Conservation (phyloP, 2,797 vertebrate genomes). For the Sebastiscus tertius region DNA sequence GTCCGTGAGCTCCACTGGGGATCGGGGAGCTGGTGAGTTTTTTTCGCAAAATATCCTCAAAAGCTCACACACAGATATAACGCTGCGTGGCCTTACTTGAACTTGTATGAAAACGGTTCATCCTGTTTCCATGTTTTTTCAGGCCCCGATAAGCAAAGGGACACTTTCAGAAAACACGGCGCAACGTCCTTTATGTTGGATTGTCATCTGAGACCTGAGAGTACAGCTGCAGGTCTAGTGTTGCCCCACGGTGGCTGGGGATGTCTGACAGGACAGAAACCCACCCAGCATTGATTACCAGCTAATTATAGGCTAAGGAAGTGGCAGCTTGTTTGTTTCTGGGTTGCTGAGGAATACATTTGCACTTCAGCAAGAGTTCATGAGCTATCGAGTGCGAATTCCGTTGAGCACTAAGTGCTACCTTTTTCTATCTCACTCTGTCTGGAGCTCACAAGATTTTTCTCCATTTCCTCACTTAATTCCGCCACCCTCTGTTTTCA, state of each 20-base stretch:
- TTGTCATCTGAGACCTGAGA: conserved; percentile 56
- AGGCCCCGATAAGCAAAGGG: not conserved
- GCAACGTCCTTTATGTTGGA: conserved; percentile 53
- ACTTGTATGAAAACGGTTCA: not conserved
- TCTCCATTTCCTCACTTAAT: conserved; percentile 72
- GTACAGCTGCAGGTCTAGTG: conserved; percentile 67
- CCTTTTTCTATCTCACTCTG: conserved; percentile 60
- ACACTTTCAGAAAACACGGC: conserved; percentile 28
- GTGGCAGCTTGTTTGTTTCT: conserved; percentile 86
- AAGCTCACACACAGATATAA: not conserved
- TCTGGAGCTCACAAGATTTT: conserved; percentile 49
- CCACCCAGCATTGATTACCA: conserved; percentile 82
- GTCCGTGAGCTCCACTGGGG: conserved; percentile 12
- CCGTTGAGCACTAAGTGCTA: conserved; percentile 80
- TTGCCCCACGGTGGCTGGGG: conserved; percentile 59
- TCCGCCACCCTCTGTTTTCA: conserved; percentile 78
- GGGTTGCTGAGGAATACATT: conserved; percentile 86
- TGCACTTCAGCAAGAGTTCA: conserved; percentile 81
- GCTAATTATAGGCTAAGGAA: conserved; percentile 87
- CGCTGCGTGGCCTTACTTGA: not conserved
- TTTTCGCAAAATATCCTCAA: not conserved
- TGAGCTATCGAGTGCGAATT: conserved; percentile 82
- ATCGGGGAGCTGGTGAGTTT: not conserved
- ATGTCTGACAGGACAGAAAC: conserved; percentile 70
- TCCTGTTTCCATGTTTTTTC: conserved; percentile 17